phyloP scores from a whole-genome alignment of 2,888 invertebrate genomes.

The Rhopalosiphum nymphaeae region DNA sequence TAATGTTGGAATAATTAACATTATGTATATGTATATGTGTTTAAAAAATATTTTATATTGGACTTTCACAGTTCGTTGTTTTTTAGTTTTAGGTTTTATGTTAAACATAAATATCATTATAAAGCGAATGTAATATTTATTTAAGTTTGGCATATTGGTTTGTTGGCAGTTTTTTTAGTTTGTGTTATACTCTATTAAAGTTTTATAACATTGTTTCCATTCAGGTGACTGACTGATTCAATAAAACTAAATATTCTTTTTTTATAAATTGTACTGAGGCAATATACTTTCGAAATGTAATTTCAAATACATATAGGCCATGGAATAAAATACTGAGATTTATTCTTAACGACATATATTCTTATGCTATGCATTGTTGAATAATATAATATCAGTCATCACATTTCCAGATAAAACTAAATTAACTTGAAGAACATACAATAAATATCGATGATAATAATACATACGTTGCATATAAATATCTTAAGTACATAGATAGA shows the following conservation, averaged over 20 bases:
- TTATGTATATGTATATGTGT: not conserved
- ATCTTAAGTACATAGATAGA: not conserved
- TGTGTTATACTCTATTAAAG: not conserved
- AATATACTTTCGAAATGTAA: not conserved
- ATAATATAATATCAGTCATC: not conserved
- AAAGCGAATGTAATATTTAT: not conserved
- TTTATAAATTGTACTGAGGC: not conserved
- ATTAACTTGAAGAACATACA: not conserved
- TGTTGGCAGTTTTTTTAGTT: not conserved
- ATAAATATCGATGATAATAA: not conserved
- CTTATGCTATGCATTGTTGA: not conserved
- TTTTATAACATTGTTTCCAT: not conserved
- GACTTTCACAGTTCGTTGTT: not conserved
- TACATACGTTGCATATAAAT: not conserved
- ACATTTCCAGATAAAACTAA: not conserved
- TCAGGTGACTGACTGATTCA: not conserved
- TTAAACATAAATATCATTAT: not conserved
- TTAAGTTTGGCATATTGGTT: not conserved
- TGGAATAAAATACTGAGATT: not conserved
- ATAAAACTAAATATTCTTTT: not conserved
- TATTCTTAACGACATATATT: not conserved
- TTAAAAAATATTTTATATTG: too few relatives aligned
- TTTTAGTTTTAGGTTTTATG: not conserved
- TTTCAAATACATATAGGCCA: not conserved
- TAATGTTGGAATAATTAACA: not conserved